Evolutionary conservation across 2,888 invertebrate genomes (phyloP).

Genomic region (Thymelicus sylvestris): DNA sequence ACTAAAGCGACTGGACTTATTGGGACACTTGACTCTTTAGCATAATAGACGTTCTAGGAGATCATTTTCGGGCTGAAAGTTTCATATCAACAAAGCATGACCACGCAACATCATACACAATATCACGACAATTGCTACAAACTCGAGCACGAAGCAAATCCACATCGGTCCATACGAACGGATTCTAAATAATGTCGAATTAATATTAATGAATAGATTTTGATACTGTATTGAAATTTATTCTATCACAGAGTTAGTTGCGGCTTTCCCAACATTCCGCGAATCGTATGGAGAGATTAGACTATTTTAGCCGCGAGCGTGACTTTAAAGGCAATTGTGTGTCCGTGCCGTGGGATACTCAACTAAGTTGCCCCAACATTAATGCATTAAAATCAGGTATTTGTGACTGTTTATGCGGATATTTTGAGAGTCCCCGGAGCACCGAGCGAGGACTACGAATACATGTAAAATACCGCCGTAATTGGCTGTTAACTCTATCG

Average conservation of each 20-base stretch:
- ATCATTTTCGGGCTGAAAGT: too few relatives aligned
- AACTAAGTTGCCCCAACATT: constrained; percentile 40
- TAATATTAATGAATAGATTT: constrained; percentile 49
- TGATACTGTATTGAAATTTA: constrained; percentile 48
- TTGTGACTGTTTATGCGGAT: constrained; percentile 35
- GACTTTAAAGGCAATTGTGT: constrained; percentile 51
- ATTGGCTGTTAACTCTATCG: constrained; percentile 36
- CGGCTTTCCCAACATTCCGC: constrained; percentile 44
- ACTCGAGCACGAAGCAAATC: constrained; percentile 7
- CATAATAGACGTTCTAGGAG: too few relatives aligned
- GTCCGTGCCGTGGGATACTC: constrained; percentile 48
- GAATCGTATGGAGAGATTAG: constrained; percentile 46
- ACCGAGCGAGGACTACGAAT: constrained; percentile 13
- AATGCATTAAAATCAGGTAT: constrained; percentile 38
- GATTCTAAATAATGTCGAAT: constrained; percentile 39
- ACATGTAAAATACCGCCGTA: constrained; percentile 31
- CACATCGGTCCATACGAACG: constrained; percentile 24
- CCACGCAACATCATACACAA: constrained; percentile 5
- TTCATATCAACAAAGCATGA: too few relatives aligned
- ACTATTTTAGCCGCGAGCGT: constrained; percentile 50
- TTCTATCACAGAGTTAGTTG: constrained; percentile 44
- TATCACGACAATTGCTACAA: constrained; percentile 8
- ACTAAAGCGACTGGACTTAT: too few relatives aligned
- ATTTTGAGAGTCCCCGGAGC: constrained; percentile 28
- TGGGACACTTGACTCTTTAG: too few relatives aligned